Evolutionary conservation across 2,888 invertebrate genomes (phyloP).

Genomic region (Tholera decimalis): DNA sequence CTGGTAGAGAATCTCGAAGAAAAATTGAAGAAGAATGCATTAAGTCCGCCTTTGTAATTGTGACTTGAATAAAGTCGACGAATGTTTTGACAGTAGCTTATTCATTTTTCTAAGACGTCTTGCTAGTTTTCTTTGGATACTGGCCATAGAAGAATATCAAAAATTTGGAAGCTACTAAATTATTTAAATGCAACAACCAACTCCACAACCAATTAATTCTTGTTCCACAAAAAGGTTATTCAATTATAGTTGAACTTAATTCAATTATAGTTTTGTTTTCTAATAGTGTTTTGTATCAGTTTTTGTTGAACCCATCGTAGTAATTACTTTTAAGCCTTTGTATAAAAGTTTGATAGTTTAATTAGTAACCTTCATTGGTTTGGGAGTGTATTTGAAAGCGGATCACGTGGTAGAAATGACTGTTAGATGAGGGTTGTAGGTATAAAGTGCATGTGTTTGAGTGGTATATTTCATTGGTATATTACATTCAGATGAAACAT

Average conservation of each 20-base stretch:
- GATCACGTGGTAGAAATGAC: constrained; percentile 52
- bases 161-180: neutral
- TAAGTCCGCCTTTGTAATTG: too few species aligned
- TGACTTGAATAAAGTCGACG: too few species aligned
- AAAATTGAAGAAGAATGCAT: too few species aligned
- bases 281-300: constrained; percentile 67
- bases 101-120: neutral
- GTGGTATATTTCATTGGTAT: constrained; percentile 30
- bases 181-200: constrained; percentile 34
- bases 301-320: constrained; percentile 73
- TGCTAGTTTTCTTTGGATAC: neutral
- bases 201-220: constrained; percentile 47
- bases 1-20: too few species aligned
- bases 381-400: constrained; percentile 53
- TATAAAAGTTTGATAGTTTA: constrained; percentile 66
- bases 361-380: constrained; percentile 61
- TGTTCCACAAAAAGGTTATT: constrained; percentile 62
- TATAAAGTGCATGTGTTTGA: constrained; percentile 27
- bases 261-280: constrained; percentile 76
- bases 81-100: too few species aligned
- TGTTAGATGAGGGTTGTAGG: constrained; percentile 35
- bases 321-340: constrained; percentile 71
- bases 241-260: constrained; percentile 64
- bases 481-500: neutral
- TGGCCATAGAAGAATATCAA: neutral